Conservation (phyloP, 2,888 invertebrate genomes). For the Physocephala rufipes region DNA sequence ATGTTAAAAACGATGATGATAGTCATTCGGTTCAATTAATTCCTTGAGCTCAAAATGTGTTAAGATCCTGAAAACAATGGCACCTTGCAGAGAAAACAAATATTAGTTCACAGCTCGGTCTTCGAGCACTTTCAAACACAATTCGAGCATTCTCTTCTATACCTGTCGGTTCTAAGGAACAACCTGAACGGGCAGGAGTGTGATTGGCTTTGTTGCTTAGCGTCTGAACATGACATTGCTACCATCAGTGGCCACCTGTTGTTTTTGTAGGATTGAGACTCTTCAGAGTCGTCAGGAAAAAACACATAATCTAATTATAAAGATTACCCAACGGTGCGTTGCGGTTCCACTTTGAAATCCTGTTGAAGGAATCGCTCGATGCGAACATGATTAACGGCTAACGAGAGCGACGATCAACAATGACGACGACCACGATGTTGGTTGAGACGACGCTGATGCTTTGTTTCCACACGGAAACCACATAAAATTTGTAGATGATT, state of each 20-base stretch:
- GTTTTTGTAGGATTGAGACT: not conserved
- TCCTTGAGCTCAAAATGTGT: not conserved
- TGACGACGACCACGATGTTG: no score
- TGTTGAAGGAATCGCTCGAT: slow-evolving; percentile 3
- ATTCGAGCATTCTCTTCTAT: not conserved
- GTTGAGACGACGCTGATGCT: no score
- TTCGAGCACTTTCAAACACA: not conserved
- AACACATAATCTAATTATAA: slow-evolving; percentile 17
- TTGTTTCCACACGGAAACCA: slow-evolving; percentile 8
- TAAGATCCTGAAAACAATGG: slow-evolving; percentile 26
- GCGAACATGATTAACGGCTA: slow-evolving; percentile 11
- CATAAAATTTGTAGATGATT: not conserved
- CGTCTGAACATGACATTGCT: not conserved
- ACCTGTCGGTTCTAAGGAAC: not conserved
- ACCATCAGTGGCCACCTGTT: slow-evolving; percentile 16
- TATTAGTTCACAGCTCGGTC: slow-evolving; percentile 17
- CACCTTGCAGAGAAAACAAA: slow-evolving; percentile 33
- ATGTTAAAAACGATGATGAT: no score
- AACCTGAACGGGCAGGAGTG: not conserved
- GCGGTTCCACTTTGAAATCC: not conserved
- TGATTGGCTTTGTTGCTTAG: not conserved
- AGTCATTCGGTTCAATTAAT: slow-evolving; percentile 7
- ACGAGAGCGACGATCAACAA: not conserved
- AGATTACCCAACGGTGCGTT: slow-evolving; percentile 13
- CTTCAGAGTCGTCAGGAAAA: not conserved